Percentiles rank a stretch among this genome's conserved stretches.
Conservation (phyloP, 2,888 invertebrate genomes). For the Germaria angustata region DNA sequence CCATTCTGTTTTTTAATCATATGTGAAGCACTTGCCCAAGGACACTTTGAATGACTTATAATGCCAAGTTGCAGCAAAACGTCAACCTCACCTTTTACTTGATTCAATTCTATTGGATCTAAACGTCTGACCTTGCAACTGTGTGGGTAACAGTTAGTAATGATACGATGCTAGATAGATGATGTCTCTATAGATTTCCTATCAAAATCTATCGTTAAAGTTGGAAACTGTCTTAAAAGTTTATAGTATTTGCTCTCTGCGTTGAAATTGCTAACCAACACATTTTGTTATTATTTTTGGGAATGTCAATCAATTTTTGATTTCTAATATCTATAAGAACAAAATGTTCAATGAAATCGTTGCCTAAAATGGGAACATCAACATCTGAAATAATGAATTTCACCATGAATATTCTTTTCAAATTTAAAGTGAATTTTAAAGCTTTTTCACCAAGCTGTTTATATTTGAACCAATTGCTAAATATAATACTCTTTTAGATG, state of each 20-base stretch:
- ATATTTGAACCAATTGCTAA: slow-evolving; percentile 1
- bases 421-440: not conserved
- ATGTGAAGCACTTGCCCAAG: too few relatives aligned
- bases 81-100: slow-evolving; percentile 6
- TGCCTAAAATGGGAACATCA: not conserved
- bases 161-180: not conserved
- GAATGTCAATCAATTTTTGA: too few relatives aligned
- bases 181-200: not conserved
- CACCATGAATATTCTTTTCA: not conserved
- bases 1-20: too few relatives aligned
- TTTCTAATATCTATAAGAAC: too few relatives aligned
- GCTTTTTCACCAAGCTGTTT: not conserved
- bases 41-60: not conserved
- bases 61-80: not conserved
- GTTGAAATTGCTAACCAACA: too few relatives aligned
- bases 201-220: not conserved
- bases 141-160: not conserved
- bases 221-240: not conserved
- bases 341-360: too few relatives aligned
- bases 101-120: too few relatives aligned
- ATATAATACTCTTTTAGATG: not conserved
- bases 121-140: too few relatives aligned
- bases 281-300: too few relatives aligned
- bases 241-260: too few relatives aligned
- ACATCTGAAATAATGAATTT: slow-evolving; percentile 10